Percentiles rank a stretch among this genome's conserved stretches.
phyloP scores from a whole-genome alignment of 2,888 invertebrate genomes.

The Dendrolimus houi region DNA sequence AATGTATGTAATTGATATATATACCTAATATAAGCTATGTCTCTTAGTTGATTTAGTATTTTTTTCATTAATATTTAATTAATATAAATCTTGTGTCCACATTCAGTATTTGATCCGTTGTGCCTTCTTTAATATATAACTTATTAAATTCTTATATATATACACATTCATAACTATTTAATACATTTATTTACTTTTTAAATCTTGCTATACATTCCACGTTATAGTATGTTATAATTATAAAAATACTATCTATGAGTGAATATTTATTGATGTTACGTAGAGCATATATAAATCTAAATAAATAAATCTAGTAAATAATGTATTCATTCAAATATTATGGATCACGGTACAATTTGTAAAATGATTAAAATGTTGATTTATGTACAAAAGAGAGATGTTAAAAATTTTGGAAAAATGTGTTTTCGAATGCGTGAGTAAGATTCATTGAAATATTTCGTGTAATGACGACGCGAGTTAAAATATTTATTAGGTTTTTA shows the following conservation, averaged over 20 bases:
- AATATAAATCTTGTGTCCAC: too few relatives aligned
- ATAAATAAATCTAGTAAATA: not conserved
- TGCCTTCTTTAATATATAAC: constrained; percentile 37
- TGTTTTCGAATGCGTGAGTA: too few relatives aligned
- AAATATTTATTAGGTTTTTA: constrained; percentile 1
- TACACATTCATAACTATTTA: constrained; percentile 1
- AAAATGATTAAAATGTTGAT: constrained; percentile 1
- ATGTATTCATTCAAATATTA: too few relatives aligned
- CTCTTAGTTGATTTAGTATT: too few relatives aligned
- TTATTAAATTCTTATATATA: constrained; percentile 1
- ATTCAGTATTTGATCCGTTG: constrained; percentile 28
- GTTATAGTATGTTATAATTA: constrained; percentile 13
- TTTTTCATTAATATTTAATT: too few relatives aligned
- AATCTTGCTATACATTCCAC: constrained; percentile 26
- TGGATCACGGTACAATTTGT: not conserved
- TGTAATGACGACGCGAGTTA: not conserved
- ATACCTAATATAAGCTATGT: too few relatives aligned
- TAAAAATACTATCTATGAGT: constrained; percentile 11
- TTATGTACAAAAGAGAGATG: too few relatives aligned
- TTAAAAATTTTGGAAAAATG: too few relatives aligned
- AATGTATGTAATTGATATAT: too few relatives aligned
- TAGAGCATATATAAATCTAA: not conserved
- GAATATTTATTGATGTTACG: constrained; percentile 21
- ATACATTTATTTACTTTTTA: constrained; percentile 2
- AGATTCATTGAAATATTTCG: too few relatives aligned